A percentile compares a stretch with the other conserved stretches of the same genome.
Conservation (phyloP, 2,113 vertebrate genomes). For the Psammodynastes pulverulentus region DNA sequence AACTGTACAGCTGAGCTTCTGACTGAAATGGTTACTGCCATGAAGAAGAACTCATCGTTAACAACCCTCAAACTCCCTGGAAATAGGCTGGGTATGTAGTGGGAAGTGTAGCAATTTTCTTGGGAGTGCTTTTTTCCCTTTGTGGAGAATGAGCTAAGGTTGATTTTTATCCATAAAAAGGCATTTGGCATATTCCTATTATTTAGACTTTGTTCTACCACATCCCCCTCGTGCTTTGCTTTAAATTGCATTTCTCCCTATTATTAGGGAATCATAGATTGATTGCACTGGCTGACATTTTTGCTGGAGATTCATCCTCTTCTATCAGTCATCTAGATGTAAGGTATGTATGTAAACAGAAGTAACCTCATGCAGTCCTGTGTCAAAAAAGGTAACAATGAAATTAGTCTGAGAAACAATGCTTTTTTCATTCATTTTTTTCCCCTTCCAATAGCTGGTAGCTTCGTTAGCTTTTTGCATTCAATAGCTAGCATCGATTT, state of each 20-base stretch:
- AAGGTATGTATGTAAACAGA: conserved; percentile 69
- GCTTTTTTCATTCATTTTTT: neutral
- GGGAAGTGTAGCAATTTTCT: neutral
- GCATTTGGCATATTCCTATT: neutral
- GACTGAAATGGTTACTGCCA: conserved; percentile 72
- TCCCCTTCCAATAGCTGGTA: neutral
- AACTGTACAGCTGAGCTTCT: conserved; percentile 75
- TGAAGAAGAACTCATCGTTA: conserved; percentile 77
- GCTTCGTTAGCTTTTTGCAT: neutral
- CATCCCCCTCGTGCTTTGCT: too few species aligned
- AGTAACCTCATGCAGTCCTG: neutral
- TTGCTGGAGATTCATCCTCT: conserved; percentile 77
- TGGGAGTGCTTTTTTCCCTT: neutral
- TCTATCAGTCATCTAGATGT: conserved; percentile 80
- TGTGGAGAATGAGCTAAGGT: neutral
- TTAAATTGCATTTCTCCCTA: conserved; percentile 1
- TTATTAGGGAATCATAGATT: conserved; percentile 80
- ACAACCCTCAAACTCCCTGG: conserved; percentile 81
- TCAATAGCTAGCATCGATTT: neutral
- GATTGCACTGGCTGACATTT: conserved; percentile 80
- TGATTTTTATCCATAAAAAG: neutral
- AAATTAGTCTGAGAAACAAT: neutral
- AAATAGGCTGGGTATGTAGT: conserved; percentile 85
- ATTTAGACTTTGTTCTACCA: neutral
- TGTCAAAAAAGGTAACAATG: neutral